These are phyloP conservation scores for Cairina moschata DNA, from an alignment of 2,113 vertebrate species.

Conservation along the genomic window DNA sequence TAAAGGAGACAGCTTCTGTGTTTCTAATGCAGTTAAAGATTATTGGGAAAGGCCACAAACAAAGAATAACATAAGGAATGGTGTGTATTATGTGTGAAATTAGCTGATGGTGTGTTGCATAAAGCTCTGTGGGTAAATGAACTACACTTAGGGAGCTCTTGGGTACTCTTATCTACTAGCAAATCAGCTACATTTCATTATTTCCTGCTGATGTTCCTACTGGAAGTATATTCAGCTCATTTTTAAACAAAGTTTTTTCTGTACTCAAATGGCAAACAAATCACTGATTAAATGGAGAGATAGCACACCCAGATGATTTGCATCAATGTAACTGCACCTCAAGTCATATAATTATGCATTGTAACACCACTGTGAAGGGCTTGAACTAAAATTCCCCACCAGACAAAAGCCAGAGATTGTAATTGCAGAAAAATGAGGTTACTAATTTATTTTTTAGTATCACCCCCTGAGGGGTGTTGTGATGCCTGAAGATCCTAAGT, in stretches of 20 bases:
- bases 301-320: constrained; percentile 34
- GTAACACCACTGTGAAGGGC: background rate
- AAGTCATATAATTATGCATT: constrained; percentile 10
- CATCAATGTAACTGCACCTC: constrained; percentile 30
- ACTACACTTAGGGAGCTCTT: background rate
- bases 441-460: constrained; percentile 17
- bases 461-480: background rate
- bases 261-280: constrained; percentile 61
- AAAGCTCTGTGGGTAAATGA: background rate
- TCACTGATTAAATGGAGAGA: constrained; percentile 56
- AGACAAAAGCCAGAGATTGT: background rate
- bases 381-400: background rate
- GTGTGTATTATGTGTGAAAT: background rate
- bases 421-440: background rate
- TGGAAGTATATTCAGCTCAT: background rate
- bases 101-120: background rate
- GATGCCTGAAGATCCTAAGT: background rate
- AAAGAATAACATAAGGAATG: background rate
- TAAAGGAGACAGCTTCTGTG: background rate
- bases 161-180: background rate
- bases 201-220: background rate
- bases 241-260: constrained; percentile 36
- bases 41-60: background rate
- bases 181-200: constrained; percentile 7
- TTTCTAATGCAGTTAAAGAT: constrained; percentile 16